Conservation (phyloP, 2,888 invertebrate genomes). For the Tipula confusa region DNA sequence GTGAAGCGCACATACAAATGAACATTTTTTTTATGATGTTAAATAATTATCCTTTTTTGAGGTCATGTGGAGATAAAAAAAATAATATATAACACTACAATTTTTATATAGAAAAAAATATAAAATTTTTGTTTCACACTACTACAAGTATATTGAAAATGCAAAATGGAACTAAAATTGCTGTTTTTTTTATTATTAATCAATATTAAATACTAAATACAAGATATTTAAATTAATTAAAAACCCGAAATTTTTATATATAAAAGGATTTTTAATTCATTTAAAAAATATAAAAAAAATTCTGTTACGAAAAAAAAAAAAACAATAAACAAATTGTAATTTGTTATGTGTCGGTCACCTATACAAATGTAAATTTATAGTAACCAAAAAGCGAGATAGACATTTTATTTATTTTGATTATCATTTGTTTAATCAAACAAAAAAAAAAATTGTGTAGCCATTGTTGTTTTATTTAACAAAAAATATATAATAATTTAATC, state of each 20-base stretch:
- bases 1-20: not conserved
- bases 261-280: not conserved
- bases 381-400: not conserved
- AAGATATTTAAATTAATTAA: not conserved
- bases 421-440: not conserved
- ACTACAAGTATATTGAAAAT: not conserved
- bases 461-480: slow-evolving; percentile 25
- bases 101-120: too few species aligned
- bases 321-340: not conserved
- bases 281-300: not conserved
- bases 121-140: not conserved
- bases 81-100: not conserved
- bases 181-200: too few species aligned
- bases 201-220: not conserved
- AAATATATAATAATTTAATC: not conserved
- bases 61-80: slow-evolving; percentile 25
- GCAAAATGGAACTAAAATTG: slow-evolving; percentile 8
- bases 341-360: too few species aligned
- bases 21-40: not conserved
- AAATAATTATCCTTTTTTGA: slow-evolving; percentile 21
- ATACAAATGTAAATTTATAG: not conserved
- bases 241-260: not conserved
- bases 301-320: not conserved
- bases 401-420: not conserved
- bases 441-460: not conserved